phyloP scores from a whole-genome alignment of 2,888 invertebrate genomes.

The Chouioia cunea region DNA sequence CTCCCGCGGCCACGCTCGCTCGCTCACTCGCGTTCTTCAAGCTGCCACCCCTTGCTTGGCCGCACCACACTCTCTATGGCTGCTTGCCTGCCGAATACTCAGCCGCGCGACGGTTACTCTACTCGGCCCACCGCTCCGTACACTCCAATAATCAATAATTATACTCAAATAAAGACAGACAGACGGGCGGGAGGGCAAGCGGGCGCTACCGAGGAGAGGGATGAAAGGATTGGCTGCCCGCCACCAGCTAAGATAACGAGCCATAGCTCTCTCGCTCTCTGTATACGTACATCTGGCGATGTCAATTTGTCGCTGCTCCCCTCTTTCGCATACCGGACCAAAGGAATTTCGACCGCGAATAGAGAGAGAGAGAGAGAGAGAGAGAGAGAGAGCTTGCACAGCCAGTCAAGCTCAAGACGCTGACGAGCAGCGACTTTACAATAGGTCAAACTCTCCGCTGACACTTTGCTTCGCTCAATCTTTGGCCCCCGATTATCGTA shows the following conservation, averaged over 20 bases:
- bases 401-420: conserved; percentile 4
- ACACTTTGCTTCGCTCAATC: conserved; percentile 12
- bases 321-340: neutral
- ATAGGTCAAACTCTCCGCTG: conserved; percentile 31
- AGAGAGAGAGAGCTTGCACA: too few relatives aligned
- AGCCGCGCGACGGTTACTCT: conserved; percentile 63
- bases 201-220: conserved; percentile 50
- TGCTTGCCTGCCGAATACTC: conserved; percentile 54
- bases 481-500: conserved; percentile 29
- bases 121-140: conserved; percentile 59
- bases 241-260: conserved; percentile 61
- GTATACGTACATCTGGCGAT: neutral
- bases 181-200: conserved; percentile 59
- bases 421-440: conserved; percentile 1
- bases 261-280: conserved; percentile 51
- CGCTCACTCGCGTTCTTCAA: conserved; percentile 61
- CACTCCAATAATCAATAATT: conserved; percentile 75
- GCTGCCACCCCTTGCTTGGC: conserved; percentile 60
- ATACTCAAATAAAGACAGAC: conserved; percentile 74
- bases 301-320: conserved; percentile 29
- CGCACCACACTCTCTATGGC: conserved; percentile 54
- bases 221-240: conserved; percentile 62
- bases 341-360: neutral
- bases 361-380: neutral
- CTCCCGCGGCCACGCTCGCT: conserved; percentile 61